Base-by-base conservation (phyloP, 2,888 invertebrate species). In the Melikaiella ostensackeni region DNA sequence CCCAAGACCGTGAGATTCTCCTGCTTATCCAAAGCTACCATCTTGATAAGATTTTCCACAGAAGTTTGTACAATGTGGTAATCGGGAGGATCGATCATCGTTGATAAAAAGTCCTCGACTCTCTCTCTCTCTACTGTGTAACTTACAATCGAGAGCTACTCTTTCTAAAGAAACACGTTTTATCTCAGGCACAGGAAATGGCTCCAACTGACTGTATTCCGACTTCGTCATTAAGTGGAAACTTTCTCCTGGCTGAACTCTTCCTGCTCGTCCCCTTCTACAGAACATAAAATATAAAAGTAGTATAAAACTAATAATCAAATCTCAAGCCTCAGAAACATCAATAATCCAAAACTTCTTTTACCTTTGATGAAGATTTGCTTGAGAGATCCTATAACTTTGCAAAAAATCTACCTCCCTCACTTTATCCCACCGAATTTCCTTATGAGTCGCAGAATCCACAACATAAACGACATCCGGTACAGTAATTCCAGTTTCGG, bases 401-500 rank as follows among this genome's bases (percentile, higher is more conserved):
- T 94, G 93, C 61, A 95, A 88, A 21, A 92, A 92, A 13, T 81
- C 74, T 30, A 86, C 77, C 86, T 92, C 92, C 88, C 93, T 94
- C 16, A 92, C 91, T 38, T 92, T 91, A 80, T 93, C 92, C 81
- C 94, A 92, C 55, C 92, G 90, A 61, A 93, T 91, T 86, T 94
- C 93, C 85, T 94, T 95, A 35, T 94, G 94, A 2, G 93, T 92
- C 0, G 95, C 95, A 0, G 93, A 92, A 85, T 96, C 96, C 8
- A 96, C 88, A 0, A 96, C 96, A 84, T 95, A 94, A 0, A 93
- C 93, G 0, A 95, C 94, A 86, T 96, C 96, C 0, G 94, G 93
- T 79, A 96, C 94, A 0, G 96, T 96, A n/a, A 96, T 93, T 0
- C 95, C 95, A 0, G 95, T 96, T 87, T 96, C 94, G 0, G 95